phyloP scores from a whole-genome alignment of 2,888 invertebrate species.

The Onthophagus sagittarius region DNA sequence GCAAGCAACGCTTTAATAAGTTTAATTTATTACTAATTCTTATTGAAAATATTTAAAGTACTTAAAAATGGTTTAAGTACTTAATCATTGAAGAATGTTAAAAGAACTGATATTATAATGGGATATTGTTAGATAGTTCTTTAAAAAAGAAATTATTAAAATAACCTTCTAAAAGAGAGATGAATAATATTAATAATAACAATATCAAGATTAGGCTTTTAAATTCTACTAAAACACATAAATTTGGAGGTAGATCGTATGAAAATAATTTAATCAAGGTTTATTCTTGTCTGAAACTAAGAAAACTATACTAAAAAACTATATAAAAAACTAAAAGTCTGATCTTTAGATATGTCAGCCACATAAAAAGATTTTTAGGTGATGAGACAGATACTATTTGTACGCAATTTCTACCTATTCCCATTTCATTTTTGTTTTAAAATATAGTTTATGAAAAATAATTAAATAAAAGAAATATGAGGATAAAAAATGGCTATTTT shows the following conservation, averaged over 20 bases:
- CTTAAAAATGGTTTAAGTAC: too few species aligned
- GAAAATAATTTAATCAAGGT: not conserved
- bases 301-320: not conserved
- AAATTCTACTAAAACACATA: not conserved
- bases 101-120: not conserved
- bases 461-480: not conserved
- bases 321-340: not conserved
- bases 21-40: not conserved
- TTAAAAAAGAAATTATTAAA: not conserved
- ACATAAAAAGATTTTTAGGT: not conserved
- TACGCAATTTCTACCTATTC: not conserved
- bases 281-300: not conserved
- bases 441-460: not conserved
- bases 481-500: too few species aligned
- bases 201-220: not conserved
- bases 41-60: too few species aligned
- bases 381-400: not conserved
- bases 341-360: not conserved
- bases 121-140: not conserved
- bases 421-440: not conserved
- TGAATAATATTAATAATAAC: not conserved
- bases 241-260: not conserved
- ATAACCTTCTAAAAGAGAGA: not conserved
- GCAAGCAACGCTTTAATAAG: slow-evolving; percentile 40
- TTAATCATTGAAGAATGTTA: not conserved